Evolutionary conservation across 2,797 vertebrate species (phyloP), one percentile per base, ranked within the genome.

Genomic region (Avahi laniger): DNA sequence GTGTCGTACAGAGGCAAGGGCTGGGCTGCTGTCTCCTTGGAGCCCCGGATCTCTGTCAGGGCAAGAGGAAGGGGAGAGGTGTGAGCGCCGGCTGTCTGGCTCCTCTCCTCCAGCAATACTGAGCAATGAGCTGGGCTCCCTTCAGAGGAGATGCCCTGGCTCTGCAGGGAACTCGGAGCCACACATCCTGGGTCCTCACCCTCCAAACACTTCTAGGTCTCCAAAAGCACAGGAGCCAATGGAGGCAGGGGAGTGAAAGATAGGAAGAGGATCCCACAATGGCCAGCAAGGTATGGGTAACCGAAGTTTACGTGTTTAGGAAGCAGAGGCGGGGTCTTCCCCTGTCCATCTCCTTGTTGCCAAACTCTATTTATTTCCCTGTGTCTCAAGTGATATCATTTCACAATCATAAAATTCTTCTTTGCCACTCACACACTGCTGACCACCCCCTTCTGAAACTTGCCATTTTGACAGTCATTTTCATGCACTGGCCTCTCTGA

Each of bases 1-100:
- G 99, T 99, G 98, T 99, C 99, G 0, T 99, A 99, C 75, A 99
- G 98, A 48, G 99, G 99, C 94, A 99, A 98, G 1, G 99, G 99
- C 97, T 98, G 99, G 22, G 84, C 75, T 0, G 99, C 95, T 2
- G 99, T 98, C 0, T 99, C 99, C 98, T 99, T 99, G 33, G 99
- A 95, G 65, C 98, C 99, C 26, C 99, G 99, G 95, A 99, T 99
- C 98, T 99, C 99, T 99, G 95, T 22, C 91, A 52, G 52, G 54
- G 41, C 41, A 93, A 95, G 80, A 92, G 94, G 4, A 18, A 93
- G 28, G 83, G 94, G 10, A 98, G 89, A 33, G 63, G 69, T 8
- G 43, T 78, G 54, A 88, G 67, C 15, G 50, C 7, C 6, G 20
- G n/a, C 35, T 46, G 38, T 79, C 79, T 18, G 28, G 48, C 63